phyloP scores from a whole-genome alignment of 2,113 vertebrate species.

The Trogon surrucura region DNA sequence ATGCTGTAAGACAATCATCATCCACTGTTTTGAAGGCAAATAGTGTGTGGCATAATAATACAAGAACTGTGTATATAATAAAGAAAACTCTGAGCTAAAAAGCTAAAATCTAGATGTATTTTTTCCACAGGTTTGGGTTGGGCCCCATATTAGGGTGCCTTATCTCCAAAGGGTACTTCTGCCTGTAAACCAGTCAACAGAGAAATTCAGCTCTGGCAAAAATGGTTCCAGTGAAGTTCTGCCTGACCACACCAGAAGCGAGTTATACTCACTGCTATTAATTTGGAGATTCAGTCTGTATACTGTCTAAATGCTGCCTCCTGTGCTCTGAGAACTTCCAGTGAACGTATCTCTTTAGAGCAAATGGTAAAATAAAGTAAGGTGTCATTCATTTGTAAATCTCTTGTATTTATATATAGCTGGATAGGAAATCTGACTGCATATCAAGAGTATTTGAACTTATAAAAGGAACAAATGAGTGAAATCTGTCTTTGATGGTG shows the following conservation, averaged over 20 bases:
- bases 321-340: conserved; percentile 25
- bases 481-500: background rate
- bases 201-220: background rate
- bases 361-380: background rate
- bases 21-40: background rate
- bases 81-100: background rate
- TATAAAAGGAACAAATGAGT: background rate
- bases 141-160: background rate
- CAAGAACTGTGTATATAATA: background rate
- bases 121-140: background rate
- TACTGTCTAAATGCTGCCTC: conserved; percentile 30
- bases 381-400: conserved; percentile 1
- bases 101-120: background rate
- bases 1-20: background rate
- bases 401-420: background rate
- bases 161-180: background rate
- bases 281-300: background rate
- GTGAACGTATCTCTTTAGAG: background rate
- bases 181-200: background rate
- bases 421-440: background rate
- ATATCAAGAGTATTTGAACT: background rate
- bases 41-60: background rate
- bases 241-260: background rate
- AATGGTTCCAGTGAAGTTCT: background rate
- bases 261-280: background rate